Evolutionary conservation across 2,797 vertebrate genomes (phyloP).

Genomic region (Paguma larvata): DNA sequence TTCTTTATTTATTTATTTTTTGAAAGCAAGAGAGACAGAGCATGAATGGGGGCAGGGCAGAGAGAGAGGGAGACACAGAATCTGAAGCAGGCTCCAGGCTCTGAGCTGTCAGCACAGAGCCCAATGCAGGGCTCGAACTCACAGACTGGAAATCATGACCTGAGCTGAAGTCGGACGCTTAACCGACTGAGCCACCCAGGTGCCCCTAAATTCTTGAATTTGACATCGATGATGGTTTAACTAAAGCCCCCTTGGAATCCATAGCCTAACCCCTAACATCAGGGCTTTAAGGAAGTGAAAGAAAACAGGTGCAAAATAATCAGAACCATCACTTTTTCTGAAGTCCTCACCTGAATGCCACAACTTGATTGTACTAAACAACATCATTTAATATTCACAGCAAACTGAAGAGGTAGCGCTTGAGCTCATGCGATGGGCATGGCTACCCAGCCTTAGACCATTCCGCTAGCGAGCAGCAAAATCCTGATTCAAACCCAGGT

Average conservation of each 20-base stretch:
- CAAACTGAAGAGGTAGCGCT: not conserved
- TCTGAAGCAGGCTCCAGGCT: too few relatives aligned
- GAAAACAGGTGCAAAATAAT: slow-evolving; percentile 6
- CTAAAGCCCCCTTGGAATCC: not conserved
- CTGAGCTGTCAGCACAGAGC: too few relatives aligned
- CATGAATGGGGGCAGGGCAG: too few relatives aligned
- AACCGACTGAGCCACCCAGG: too few relatives aligned
- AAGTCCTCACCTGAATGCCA: not conserved
- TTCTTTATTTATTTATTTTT: not conserved
- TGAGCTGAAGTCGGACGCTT: too few relatives aligned
- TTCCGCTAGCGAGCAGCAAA: not conserved
- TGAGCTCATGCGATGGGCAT: not conserved
- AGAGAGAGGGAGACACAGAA: too few relatives aligned
- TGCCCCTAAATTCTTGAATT: not conserved
- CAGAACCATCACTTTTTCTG: not conserved
- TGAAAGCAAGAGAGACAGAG: too few relatives aligned
- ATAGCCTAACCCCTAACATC: not conserved
- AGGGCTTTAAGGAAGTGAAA: not conserved
- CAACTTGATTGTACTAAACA: not conserved
- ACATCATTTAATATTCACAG: not conserved
- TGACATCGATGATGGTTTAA: not conserved
- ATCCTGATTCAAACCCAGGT: not conserved
- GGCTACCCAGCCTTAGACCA: not conserved
- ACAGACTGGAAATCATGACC: too few relatives aligned
- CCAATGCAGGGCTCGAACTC: too few relatives aligned